These are phyloP conservation scores for Calosoma granatense DNA, from an alignment of 1,140 invertebrate genomes.

Conservation along the genomic window DNA sequence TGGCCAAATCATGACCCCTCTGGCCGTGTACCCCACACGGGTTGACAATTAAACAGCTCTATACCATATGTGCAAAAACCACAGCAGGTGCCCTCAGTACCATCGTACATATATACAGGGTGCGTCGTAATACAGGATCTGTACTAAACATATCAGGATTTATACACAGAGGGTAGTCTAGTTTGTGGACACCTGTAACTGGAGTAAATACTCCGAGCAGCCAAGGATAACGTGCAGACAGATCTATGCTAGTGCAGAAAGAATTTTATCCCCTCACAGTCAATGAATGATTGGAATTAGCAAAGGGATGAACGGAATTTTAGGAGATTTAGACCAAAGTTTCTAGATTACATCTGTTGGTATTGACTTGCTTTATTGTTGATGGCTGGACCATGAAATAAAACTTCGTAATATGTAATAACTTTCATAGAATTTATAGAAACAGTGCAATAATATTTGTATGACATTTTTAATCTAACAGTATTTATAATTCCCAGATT, in stretches of 20 bases:
- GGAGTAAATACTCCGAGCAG: too few species aligned
- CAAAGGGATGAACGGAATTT: slow-evolving; percentile 1
- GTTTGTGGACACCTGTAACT: too few species aligned
- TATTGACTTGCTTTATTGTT: slow-evolving; percentile 1
- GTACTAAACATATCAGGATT: too few species aligned
- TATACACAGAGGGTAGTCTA: too few species aligned
- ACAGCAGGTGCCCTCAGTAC: slow-evolving; percentile 12
- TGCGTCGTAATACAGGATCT: too few species aligned
- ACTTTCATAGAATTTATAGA: too few species aligned
- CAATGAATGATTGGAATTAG: slow-evolving; percentile 7
- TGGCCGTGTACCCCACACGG: not conserved
- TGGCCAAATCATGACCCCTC: not conserved
- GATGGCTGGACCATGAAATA: too few species aligned
- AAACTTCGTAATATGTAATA: too few species aligned
- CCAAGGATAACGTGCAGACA: not conserved
- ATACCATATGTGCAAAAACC: slow-evolving; percentile 14
- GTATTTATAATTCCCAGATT: too few species aligned
- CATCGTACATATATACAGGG: not conserved
- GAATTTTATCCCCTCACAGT: not conserved
- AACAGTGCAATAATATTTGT: too few species aligned
- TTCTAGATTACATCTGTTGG: slow-evolving; percentile 1
- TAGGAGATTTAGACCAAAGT: slow-evolving; percentile 1
- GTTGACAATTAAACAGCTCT: slow-evolving; percentile 11
- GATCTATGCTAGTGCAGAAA: not conserved
- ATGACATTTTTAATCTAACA: too few species aligned